Conservation (phyloP, 1,140 invertebrate species). For the Conus betulinus region DNA sequence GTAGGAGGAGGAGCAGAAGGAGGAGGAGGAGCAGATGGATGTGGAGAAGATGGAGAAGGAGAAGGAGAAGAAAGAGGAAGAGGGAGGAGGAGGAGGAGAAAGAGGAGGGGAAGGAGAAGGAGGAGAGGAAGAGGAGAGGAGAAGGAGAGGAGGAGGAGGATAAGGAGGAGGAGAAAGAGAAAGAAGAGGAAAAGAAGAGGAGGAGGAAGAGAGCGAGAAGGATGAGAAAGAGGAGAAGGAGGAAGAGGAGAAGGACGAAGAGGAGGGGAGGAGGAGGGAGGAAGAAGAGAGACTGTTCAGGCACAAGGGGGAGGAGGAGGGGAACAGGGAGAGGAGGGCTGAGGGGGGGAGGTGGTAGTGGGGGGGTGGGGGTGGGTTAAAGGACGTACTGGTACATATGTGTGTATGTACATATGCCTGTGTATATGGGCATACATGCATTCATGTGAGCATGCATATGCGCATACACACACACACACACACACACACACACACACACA, state of each 20-base stretch:
- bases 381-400: too few relatives aligned
- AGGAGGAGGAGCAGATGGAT: conserved; percentile 12
- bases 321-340: too few relatives aligned
- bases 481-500: too few relatives aligned
- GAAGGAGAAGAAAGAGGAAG: background rate
- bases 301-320: too few relatives aligned
- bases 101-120: background rate
- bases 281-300: too few relatives aligned
- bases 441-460: too few relatives aligned
- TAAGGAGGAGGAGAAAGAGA: background rate
- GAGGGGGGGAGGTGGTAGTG: too few relatives aligned
- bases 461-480: too few relatives aligned
- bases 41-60: conserved; percentile 28
- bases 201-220: background rate
- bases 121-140: background rate
- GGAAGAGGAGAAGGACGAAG: background rate
- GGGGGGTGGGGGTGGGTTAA: too few relatives aligned
- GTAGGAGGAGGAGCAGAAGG: conserved; percentile 20
- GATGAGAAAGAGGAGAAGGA: background rate
- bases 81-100: background rate
- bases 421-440: too few relatives aligned
- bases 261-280: too few relatives aligned
- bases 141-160: background rate
- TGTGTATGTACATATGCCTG: too few relatives aligned
- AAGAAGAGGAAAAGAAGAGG: background rate